Percentiles rank a stretch among this genome's conserved stretches.
These are phyloP conservation scores for Ophion ellenae DNA, from an alignment of 2,888 invertebrate genomes.

Conservation along the genomic window DNA sequence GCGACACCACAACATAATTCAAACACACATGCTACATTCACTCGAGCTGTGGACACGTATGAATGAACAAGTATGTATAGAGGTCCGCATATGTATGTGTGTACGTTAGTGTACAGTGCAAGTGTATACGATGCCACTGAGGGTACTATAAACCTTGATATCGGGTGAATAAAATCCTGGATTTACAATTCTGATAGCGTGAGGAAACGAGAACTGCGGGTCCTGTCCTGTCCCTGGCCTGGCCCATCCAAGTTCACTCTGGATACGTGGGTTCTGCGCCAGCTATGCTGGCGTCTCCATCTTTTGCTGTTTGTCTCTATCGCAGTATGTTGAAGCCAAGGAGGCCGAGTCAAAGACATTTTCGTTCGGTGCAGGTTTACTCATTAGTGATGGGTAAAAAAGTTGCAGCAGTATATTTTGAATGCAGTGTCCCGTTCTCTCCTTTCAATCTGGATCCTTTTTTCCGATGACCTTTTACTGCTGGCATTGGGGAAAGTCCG, in stretches of 20 bases:
- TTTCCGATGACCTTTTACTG: slow-evolving; percentile 1
- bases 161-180: slow-evolving; percentile 83
- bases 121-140: slow-evolving; percentile 71
- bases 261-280: slow-evolving; percentile 52
- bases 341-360: slow-evolving; percentile 33
- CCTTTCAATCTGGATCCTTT: slow-evolving; percentile 15
- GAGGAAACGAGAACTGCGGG: slow-evolving; percentile 71
- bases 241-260: slow-evolving; percentile 36
- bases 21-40: slow-evolving; percentile 62
- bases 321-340: slow-evolving; percentile 47
- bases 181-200: slow-evolving; percentile 83
- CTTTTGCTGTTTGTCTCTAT: slow-evolving; percentile 79
- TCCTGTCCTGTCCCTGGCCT: slow-evolving; percentile 70
- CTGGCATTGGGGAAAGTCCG: no score
- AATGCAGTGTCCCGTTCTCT: slow-evolving; percentile 41
- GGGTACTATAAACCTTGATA: slow-evolving; percentile 83
- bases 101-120: slow-evolving; percentile 21
- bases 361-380: slow-evolving; percentile 80
- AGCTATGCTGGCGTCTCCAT: slow-evolving; percentile 70
- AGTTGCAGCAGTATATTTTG: slow-evolving; percentile 76
- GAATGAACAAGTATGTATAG: slow-evolving; percentile 47
- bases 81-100: slow-evolving; percentile 31
- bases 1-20: slow-evolving; percentile 81
- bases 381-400: slow-evolving; percentile 78
- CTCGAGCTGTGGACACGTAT: slow-evolving; percentile 70